Conservation (phyloP, 2,797 vertebrate genomes). For the Heteromormyrus szaboi region DNA sequence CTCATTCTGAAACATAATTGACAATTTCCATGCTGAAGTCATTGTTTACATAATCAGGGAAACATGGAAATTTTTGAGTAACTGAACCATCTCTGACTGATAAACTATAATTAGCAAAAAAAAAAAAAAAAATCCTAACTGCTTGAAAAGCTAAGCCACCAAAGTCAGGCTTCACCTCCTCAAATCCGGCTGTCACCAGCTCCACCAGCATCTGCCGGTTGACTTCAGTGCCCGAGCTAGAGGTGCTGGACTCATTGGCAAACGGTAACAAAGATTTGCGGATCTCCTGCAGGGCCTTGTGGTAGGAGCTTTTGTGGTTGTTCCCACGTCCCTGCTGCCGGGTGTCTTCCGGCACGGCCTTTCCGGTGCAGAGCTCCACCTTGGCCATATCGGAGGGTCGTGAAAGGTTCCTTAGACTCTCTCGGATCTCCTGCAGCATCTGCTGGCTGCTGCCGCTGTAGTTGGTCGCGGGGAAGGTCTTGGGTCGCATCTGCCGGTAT, state of each 20-base stretch:
- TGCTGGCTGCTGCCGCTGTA: conserved; percentile 90
- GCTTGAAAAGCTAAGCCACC: neutral
- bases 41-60: neutral
- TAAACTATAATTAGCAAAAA: neutral
- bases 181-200: conserved; percentile 73
- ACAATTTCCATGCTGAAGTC: neutral
- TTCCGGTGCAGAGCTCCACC: conserved; percentile 62
- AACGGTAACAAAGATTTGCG: conserved; percentile 87
- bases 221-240: conserved; percentile 62
- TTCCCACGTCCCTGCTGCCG: conserved; percentile 78
- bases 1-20: neutral
- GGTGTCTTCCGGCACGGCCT: conserved; percentile 72
- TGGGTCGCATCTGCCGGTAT: conserved; percentile 96
- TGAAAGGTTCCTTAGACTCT: conserved; percentile 86
- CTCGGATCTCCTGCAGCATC: conserved; percentile 95
- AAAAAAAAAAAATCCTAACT: neutral
- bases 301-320: conserved; percentile 78
- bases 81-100: neutral
- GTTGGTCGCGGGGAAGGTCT: conserved; percentile 92
- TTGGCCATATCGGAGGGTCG: conserved; percentile 84
- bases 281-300: conserved; percentile 90
- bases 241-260: conserved; percentile 70
- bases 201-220: conserved; percentile 80
- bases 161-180: conserved; percentile 70
- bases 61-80: neutral